A percentile compares a stretch with the other conserved stretches of the same genome.
These are phyloP conservation scores for Phrynocephalus vlangalii DNA, from an alignment of 2,797 vertebrate species.

Conservation along the genomic window DNA sequence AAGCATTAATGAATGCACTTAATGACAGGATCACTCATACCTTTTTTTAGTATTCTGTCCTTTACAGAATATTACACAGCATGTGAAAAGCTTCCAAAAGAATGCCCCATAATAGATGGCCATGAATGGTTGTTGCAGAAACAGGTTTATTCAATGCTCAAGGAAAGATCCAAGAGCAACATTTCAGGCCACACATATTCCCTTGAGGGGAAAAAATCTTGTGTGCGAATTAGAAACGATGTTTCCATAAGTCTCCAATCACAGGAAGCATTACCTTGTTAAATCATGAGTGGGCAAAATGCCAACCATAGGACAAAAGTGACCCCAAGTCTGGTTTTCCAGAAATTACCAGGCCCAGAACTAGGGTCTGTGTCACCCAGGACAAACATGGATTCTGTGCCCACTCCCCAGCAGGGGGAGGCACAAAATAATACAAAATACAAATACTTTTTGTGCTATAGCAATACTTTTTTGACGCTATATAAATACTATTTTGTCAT, in stretches of 20 bases:
- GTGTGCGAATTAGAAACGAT: not conserved
- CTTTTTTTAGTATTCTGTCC: not conserved
- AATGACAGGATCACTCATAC: not conserved
- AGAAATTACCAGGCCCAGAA: no score
- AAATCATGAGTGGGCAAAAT: not conserved
- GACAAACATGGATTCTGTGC: no score
- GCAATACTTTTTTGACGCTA: no score
- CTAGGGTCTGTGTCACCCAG: no score
- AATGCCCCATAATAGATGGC: not conserved
- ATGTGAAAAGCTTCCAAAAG: not conserved
- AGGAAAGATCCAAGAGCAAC: not conserved
- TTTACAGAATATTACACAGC: not conserved
- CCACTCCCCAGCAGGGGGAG: no score
- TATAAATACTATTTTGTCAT: no score
- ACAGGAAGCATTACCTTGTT: not conserved
- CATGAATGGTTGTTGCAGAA: not conserved
- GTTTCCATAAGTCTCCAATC: not conserved
- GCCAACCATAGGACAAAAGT: no score
- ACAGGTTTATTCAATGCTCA: not conserved
- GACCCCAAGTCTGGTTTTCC: no score
- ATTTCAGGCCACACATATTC: not conserved
- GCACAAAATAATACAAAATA: no score
- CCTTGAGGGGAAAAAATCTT: not conserved
- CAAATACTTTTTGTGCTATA: no score
- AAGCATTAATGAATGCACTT: not conserved